phyloP scores from a whole-genome alignment of 2,797 vertebrate genomes.

The Mormyrus proboscirostris region DNA sequence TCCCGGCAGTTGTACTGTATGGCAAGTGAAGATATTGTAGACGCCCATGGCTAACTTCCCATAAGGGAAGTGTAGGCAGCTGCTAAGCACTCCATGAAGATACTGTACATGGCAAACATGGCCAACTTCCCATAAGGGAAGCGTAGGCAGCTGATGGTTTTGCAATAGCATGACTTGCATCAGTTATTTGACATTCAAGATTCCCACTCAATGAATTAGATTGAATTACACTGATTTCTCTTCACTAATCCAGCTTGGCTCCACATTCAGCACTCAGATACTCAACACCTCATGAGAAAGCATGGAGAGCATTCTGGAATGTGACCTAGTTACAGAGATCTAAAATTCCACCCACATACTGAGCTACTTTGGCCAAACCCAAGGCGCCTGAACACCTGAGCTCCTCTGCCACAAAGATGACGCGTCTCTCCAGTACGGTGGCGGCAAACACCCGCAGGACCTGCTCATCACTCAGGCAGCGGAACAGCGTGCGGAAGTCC shows the following conservation, averaged over 20 bases:
- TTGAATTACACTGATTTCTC: not conserved
- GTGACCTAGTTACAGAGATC: not conserved
- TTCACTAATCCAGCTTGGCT: not conserved
- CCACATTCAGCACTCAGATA: not conserved
- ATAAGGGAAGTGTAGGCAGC: not conserved
- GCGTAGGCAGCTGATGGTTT: not conserved
- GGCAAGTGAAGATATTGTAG: not conserved
- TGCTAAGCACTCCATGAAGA: not conserved
- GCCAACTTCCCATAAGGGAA: not conserved
- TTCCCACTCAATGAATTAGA: not conserved
- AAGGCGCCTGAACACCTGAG: conserved; percentile 65
- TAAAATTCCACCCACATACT: not conserved
- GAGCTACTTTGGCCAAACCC: not conserved
- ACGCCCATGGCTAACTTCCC: not conserved
- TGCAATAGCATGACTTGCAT: not conserved
- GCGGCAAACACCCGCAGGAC: conserved; percentile 81
- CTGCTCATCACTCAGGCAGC: conserved; percentile 66
- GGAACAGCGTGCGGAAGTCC: conserved; percentile 73
- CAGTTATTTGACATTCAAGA: not conserved
- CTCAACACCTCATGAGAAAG: not conserved
- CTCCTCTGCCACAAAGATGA: conserved; percentile 82
- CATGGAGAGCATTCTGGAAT: not conserved
- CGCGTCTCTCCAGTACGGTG: conserved; percentile 73
- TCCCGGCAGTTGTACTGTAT: not conserved
- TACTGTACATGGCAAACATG: not conserved